A percentile compares a stretch with the other conserved stretches of the same genome.
phyloP scores from a whole-genome alignment of 2,888 invertebrate genomes.

The Trisateles emortualis region DNA sequence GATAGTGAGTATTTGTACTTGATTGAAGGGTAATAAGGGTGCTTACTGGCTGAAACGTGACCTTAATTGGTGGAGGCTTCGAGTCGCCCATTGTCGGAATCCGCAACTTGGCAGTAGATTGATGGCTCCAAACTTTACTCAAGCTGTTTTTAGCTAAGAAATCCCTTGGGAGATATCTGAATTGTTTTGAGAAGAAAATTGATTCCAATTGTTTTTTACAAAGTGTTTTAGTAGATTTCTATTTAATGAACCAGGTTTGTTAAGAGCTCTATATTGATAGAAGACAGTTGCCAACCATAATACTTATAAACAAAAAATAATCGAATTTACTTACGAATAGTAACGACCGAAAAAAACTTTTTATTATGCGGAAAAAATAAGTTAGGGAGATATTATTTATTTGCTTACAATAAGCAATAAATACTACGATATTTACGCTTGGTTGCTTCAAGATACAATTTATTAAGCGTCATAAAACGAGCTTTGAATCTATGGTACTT shows the following conservation, averaged over 20 bases:
- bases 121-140: constrained; percentile 36
- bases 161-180: constrained; percentile 18
- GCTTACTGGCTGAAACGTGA: constrained; percentile 34
- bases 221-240: constrained; percentile 15
- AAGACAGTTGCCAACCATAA: too few relatives aligned
- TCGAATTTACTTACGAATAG: not conserved
- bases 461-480: constrained; percentile 45
- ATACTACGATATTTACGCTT: constrained; percentile 40
- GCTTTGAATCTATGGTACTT: constrained; percentile 47
- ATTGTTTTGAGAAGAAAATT: constrained; percentile 38
- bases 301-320: too few relatives aligned
- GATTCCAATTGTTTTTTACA: constrained; percentile 29
- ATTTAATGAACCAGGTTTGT: constrained; percentile 11
- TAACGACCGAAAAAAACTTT: constrained; percentile 25
- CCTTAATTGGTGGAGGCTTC: constrained; percentile 36
- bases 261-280: constrained; percentile 1
- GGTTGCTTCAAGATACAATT: constrained; percentile 45
- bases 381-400: constrained; percentile 30
- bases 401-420: constrained; percentile 42
- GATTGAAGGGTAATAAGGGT: constrained; percentile 41
- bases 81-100: constrained; percentile 37
- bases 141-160: constrained; percentile 30
- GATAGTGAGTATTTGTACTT: constrained; percentile 18
- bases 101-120: constrained; percentile 31
- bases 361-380: constrained; percentile 7